Evolutionary conservation across 2,888 invertebrate genomes (phyloP), one percentile per base, ranked within the genome.

Genomic region (Octodonta nipae): DNA sequence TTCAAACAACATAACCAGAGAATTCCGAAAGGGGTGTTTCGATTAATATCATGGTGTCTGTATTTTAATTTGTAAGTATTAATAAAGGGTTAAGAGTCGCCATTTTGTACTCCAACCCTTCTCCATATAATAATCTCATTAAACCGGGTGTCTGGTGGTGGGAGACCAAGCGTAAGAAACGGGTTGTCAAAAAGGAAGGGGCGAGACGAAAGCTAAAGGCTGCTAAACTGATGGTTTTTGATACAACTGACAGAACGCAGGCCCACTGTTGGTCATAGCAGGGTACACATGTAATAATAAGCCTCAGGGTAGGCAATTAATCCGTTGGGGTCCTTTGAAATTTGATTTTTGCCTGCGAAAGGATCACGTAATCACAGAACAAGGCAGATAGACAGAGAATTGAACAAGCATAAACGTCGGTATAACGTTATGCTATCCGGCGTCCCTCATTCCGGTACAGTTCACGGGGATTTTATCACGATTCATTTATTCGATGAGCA

Each of bases 101-200:
- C 61, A 61, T 61, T 61, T 61, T 60, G 61, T 54, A 46, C 43
- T 43, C 38, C 44, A 55, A 53, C 56, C 58, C 56, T 55, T 52
- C n/a, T n/a, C 45, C 54, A 55, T 57, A 61, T 61, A 58, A 61
- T 62, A 62, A 62, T 62, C 62, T 58, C 61, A 58, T 62, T 62
- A 62, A 56, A 54, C 53, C 55, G 58, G 60, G 59, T 58, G 61
- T 58, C 60, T 56, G n/a, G 55, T 52, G 50, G 50, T 51, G 54
- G 46, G 51, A 54, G 52, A 52, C 58, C 52, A 54, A 58, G 61
- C 60, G 61, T 58, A 59, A 52, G 50, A 49, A 51, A 51, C 48
- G 49, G 50, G 42, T 42, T 42, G 49, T 50, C 28, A 15, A 15
- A 14, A 12, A 10, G 28, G 22, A 10, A 11, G 12, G 26, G 13